Base-by-base conservation (phyloP, 2,113 vertebrate species). In the Corythornis madagascariensis region DNA sequence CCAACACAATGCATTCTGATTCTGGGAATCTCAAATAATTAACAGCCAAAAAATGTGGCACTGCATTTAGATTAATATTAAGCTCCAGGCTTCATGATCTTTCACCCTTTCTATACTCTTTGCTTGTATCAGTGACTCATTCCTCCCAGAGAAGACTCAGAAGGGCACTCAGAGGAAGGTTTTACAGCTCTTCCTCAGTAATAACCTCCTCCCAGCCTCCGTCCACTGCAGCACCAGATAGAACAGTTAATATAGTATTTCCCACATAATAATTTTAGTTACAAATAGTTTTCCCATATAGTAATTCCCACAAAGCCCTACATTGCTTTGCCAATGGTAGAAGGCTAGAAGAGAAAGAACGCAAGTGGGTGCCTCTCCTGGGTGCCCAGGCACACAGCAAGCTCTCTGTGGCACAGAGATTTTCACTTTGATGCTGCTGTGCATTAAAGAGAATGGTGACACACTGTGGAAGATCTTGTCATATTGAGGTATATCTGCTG, bases 71-170 rank as follows among this genome's bases (percentile, higher is more conserved):
- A 64, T 20, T n/a, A 92, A 85, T 7, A 52, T 56, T 69, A 60
- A 83, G 55, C 60, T 70, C 47, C 56, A 81, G 29, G 26, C 57
- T 92, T 47, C 38, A 1, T 22, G 6, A 60, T 50, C 70, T 71
- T 86, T 90, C 69, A 88, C 29, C n/a, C 75, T 73, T 93, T 88
- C 75, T 89, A 93, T 92, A 86, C 78, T 93, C 84, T 86, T 43
- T 81, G 73, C 53, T 82, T 0, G 0, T 70, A 90, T 72, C 83
- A 55, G 55, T 73, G 83, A 95, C 61, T 93, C 74, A 86, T 75
- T 90, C 66, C 81, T 78, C 70, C 83, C 43, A 69, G 53, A 40
- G 22, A 57, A 90, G 86, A 90, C 76, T 22, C 77, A 86, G 56
- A 47, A 90, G 70, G 69, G 21, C 74, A 82, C 11, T 33, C 17